These are phyloP conservation scores for Diarsia dahlii DNA, from an alignment of 2,888 invertebrate genomes.

Conservation along the genomic window DNA sequence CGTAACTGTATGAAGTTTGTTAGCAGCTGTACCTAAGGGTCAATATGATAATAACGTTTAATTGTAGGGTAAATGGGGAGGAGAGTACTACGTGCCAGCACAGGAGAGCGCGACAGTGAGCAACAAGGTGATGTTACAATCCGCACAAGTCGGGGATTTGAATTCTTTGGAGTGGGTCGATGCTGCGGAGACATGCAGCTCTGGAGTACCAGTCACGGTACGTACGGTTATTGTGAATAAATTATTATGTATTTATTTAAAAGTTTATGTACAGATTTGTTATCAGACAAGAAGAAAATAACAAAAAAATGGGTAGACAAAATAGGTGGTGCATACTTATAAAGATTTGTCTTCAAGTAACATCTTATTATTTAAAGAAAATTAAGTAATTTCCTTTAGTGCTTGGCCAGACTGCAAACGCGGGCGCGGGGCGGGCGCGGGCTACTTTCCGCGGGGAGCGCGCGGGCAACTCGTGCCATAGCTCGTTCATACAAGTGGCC, in stretches of 20 bases:
- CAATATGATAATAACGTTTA: not conserved
- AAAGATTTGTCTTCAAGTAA: not conserved
- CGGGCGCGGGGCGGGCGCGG: no score
- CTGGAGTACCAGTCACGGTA: conserved; percentile 57
- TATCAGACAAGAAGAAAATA: not conserved
- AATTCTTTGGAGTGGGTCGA: conserved; percentile 54
- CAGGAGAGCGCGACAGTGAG: conserved; percentile 32
- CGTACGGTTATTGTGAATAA: not conserved
- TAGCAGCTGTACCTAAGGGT: not conserved
- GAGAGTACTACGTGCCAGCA: conserved; percentile 68
- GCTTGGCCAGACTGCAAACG: no score
- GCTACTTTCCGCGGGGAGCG: no score
- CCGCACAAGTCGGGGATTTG: conserved; percentile 49
- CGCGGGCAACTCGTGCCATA: no score
- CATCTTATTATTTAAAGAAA: not conserved
- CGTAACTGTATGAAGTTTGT: not conserved
- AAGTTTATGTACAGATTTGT: not conserved
- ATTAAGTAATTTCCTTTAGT: not conserved
- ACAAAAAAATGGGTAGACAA: not conserved
- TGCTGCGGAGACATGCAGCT: conserved; percentile 4
- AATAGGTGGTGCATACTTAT: not conserved
- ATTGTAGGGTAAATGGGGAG: conserved; percentile 69
- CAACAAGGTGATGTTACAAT: conserved; percentile 65
- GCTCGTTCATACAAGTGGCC: no score
- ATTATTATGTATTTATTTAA: not conserved